phyloP scores from a whole-genome alignment of 2,888 invertebrate genomes.

The Cephus runcator region DNA sequence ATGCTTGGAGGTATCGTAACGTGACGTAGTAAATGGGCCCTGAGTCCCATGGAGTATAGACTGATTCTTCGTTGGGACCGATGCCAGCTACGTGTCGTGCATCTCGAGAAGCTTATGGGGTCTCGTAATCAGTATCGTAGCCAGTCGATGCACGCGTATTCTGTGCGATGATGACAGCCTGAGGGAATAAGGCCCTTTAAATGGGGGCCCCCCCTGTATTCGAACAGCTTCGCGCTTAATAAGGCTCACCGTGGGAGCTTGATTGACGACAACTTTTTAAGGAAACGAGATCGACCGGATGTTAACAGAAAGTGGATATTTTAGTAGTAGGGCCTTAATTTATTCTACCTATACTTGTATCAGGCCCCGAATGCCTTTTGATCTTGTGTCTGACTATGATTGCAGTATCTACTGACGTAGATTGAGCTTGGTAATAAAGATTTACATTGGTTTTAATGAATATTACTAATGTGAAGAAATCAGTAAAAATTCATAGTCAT shows the following conservation, averaged over 20 bases:
- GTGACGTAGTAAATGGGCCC: background rate
- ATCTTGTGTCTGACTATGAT: background rate
- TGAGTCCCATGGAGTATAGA: background rate
- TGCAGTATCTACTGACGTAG: background rate
- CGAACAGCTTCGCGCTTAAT: slow-evolving; percentile 17
- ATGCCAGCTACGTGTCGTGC: background rate
- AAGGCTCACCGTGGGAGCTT: slow-evolving; percentile 38
- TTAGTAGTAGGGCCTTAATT: background rate
- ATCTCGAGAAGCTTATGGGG: background rate
- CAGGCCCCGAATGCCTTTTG: background rate
- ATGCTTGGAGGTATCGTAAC: slow-evolving; percentile 24
- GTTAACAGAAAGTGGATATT: background rate
- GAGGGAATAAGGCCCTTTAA: background rate
- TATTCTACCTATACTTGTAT: background rate
- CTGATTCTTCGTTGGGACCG: background rate
- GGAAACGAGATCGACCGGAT: slow-evolving; percentile 30
- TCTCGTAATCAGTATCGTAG: background rate
- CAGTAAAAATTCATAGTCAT: background rate
- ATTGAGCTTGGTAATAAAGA: background rate
- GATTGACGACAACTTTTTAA: slow-evolving; percentile 28
- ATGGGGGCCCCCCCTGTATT: background rate
- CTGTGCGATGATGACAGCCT: background rate
- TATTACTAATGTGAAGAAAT: background rate
- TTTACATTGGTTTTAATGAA: background rate
- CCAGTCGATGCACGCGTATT: background rate